Evolutionary conservation across 2,888 invertebrate species (phyloP), one percentile per base, ranked within the genome.

Genomic region (Xiphydria camelus): DNA sequence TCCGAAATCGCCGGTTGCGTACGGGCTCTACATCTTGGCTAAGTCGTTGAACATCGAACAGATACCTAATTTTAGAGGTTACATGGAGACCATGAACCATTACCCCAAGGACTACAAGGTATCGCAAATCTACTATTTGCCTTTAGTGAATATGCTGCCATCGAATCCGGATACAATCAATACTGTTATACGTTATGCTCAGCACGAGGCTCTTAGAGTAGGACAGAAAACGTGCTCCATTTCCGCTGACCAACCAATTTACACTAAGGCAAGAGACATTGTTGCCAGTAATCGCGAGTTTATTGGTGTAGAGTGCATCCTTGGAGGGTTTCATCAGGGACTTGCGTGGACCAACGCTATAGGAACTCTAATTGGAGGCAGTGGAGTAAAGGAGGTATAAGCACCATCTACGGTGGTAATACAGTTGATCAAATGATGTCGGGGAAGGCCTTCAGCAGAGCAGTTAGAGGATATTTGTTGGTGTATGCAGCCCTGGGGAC

Each of bases 191-290:
- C 12, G 17, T 22, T 36, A 29, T 15, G 53, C 53, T 12, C 37
- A 29, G 2, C 17, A 41, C 20, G 26, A 45, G 23, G 7, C 23
- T 25, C 7, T 34, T 9, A 2, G n/a, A 38, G 6, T 36, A 10
- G 26, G 39, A 22, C 55, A 54, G 17, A 41, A 51, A 21, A 45
- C 29, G 4, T 47, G 45, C 26, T 31, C 53, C 31, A 48, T 59
- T 2, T 58, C 58, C 9, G 56, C 55, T 21, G 55, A 58, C 32
- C 56, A 57, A 29, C 57, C 56, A 3, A 31, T 59, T 9, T 59
- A 51, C 40, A 12, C 35, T 4, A 59, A 57, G 34, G 53, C 52
- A 12, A 12, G 44, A 15, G 53, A 56, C 18, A 45, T 56, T 20
- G 43, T 54, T 0, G 35, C 12, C 1, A 21, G 23, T 6, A n/a